A percentile compares a stretch with the other conserved stretches of the same genome.
phyloP scores from a whole-genome alignment of 2,888 invertebrate species.

The Hipparchia semele region DNA sequence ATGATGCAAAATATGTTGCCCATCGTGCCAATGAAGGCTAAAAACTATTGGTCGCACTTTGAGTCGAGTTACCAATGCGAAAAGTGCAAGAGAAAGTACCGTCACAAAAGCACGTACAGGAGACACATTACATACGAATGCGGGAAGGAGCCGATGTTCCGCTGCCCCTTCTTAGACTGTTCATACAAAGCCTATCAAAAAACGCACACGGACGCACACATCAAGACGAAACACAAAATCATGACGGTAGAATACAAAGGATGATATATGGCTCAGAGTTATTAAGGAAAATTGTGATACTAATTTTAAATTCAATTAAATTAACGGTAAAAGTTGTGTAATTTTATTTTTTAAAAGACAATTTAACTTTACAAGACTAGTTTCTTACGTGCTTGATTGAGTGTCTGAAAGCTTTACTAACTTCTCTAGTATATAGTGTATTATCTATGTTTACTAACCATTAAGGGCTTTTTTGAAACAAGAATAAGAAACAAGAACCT shows the following conservation, averaged over 20 bases:
- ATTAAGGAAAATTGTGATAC: conserved; percentile 69
- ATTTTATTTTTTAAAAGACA: conserved; percentile 32
- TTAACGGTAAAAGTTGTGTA: conserved; percentile 37
- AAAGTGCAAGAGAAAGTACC: conserved; percentile 88
- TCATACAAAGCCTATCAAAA: conserved; percentile 79
- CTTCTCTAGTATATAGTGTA: no score
- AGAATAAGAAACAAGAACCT: no score
- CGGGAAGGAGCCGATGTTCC: conserved; percentile 83
- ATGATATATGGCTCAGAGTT: conserved; percentile 52
- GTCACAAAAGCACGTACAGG: conserved; percentile 88
- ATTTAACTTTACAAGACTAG: background rate
- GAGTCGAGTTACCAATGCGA: conserved; percentile 82
- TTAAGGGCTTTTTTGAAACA: background rate
- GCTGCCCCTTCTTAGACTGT: conserved; percentile 76
- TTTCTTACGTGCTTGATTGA: background rate
- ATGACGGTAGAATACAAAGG: conserved; percentile 84
- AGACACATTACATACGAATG: conserved; percentile 88
- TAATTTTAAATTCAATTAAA: conserved; percentile 58
- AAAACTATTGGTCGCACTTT: conserved; percentile 78
- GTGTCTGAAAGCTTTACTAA: background rate
- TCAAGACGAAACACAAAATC: conserved; percentile 78
- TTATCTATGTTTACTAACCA: conserved; percentile 6
- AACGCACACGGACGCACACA: conserved; percentile 78
- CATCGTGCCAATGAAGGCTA: conserved; percentile 77
- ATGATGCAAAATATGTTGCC: conserved; percentile 79